Conservation (phyloP, 2,797 vertebrate genomes). For the Cetoscarus ocellatus region DNA sequence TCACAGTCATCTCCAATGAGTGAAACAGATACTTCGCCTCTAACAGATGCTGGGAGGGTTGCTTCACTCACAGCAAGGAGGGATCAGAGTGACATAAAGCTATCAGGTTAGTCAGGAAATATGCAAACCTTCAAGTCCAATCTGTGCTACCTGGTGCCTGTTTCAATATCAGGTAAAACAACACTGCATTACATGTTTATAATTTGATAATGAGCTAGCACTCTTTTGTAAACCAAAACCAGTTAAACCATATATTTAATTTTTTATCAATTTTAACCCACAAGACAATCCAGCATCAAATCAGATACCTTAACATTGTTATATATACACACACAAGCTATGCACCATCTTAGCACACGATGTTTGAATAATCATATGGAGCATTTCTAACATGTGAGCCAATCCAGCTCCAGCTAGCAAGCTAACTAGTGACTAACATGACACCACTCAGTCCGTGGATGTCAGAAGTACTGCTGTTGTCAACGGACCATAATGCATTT, state of each 20-base stretch:
- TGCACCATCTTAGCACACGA: too few species aligned
- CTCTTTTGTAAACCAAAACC: neutral
- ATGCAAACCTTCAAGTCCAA: slow-evolving; percentile 21
- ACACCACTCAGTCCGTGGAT: too few species aligned
- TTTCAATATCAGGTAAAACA: neutral
- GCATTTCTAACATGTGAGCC: too few species aligned
- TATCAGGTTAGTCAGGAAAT: slow-evolving; percentile 41
- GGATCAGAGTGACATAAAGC: slow-evolving; percentile 13
- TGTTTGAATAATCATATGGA: too few species aligned
- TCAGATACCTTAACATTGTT: too few species aligned
- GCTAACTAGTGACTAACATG: too few species aligned
- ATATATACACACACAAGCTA: too few species aligned
- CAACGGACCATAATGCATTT: too few species aligned
- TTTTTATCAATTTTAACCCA: neutral
- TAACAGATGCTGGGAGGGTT: slow-evolving; percentile 9
- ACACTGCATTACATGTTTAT: neutral
- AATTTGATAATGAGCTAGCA: neutral
- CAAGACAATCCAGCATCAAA: too few species aligned
- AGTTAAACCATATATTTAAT: slow-evolving; percentile 3
- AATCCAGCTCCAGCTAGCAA: too few species aligned
- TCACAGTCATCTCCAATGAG: slow-evolving; percentile 57
- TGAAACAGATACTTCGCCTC: slow-evolving; percentile 61
- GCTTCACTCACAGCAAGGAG: slow-evolving; percentile 5
- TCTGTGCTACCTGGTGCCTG: neutral
- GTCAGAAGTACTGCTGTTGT: too few species aligned